Evolutionary conservation across 2,888 invertebrate genomes (phyloP), one percentile per base, ranked within the genome.

Genomic region (Drosophila basisetae): DNA sequence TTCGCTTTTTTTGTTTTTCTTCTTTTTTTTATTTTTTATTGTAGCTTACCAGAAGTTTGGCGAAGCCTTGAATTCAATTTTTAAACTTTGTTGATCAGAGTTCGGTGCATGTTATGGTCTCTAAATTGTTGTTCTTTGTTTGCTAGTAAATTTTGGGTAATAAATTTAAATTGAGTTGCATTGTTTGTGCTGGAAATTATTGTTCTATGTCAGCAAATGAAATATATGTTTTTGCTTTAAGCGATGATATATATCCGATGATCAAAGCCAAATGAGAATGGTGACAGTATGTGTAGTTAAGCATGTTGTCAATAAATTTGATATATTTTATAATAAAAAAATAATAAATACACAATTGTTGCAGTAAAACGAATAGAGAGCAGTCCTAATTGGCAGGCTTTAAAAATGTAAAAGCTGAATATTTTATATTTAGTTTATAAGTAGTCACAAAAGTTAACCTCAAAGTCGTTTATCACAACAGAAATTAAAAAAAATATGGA

Each of bases 61-160:
- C 69, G 73, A 73, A 73, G 77, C 55, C 82, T 83, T 68, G 68
- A 67, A 84, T 76, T 84, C 84, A 84, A 86, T 84, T 86, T 76
- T 69, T 53, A 56, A 80, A 83, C 80, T 84, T 81, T 83, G 75
- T 78, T 80, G 73, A 69, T 61, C 59, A 55, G 50, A 69, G 69
- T 61, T 63, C 22, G 10, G 18, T 52, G 53, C 30, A 30, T 63
- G 50, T 53, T 68, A 25, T 68, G 55, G 52, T 56, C 53, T 61
- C 53, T 35, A 69, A 64, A 66, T 49, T 43, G 47, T 70, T 67
- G 16, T 63, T 70, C 30, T 55, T 31, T 30, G 41, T 68, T 35
- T 47, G 39, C 47, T 39, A 13, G 28, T 39, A 22, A 0, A 33
- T 60, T 55, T 55, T 50, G 53, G 52, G 33, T n/a, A 54, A 70